Evolutionary conservation across 2,888 invertebrate genomes (phyloP).

Genomic region (Hydropsyche betteni): DNA sequence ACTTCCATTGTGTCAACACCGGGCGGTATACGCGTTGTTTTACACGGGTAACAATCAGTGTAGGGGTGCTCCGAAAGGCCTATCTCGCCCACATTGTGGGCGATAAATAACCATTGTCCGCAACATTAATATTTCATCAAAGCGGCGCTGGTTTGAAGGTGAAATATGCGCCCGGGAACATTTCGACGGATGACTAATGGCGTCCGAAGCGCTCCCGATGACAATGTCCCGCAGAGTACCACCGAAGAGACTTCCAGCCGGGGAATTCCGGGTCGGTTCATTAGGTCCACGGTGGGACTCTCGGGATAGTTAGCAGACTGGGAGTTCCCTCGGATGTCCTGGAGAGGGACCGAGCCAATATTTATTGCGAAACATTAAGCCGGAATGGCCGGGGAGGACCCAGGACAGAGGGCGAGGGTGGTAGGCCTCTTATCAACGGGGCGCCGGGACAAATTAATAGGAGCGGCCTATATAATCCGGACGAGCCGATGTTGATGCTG

Average conservation of each 20-base stretch:
- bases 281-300: constrained; percentile 3
- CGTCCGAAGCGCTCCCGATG: constrained; percentile 15
- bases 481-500: background rate
- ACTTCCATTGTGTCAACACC: too few species aligned
- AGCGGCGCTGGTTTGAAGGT: background rate
- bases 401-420: background rate
- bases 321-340: background rate
- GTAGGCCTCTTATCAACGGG: constrained; percentile 10
- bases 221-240: constrained; percentile 19
- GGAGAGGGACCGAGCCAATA: constrained; percentile 21
- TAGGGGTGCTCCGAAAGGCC: too few species aligned
- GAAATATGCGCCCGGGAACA: constrained; percentile 4
- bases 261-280: constrained; percentile 23
- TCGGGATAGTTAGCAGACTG: too few species aligned
- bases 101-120: constrained; percentile 5
- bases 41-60: too few species aligned
- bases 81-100: too few species aligned
- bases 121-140: constrained; percentile 15
- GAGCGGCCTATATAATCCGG: constrained; percentile 13
- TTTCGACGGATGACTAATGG: constrained; percentile 19
- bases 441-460: constrained; percentile 30
- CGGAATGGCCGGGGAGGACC: background rate
- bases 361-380: constrained; percentile 35
- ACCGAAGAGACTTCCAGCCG: background rate
- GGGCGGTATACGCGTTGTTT: too few species aligned